Conservation (phyloP, 2,113 vertebrate species). For the Aegypius monachus region DNA sequence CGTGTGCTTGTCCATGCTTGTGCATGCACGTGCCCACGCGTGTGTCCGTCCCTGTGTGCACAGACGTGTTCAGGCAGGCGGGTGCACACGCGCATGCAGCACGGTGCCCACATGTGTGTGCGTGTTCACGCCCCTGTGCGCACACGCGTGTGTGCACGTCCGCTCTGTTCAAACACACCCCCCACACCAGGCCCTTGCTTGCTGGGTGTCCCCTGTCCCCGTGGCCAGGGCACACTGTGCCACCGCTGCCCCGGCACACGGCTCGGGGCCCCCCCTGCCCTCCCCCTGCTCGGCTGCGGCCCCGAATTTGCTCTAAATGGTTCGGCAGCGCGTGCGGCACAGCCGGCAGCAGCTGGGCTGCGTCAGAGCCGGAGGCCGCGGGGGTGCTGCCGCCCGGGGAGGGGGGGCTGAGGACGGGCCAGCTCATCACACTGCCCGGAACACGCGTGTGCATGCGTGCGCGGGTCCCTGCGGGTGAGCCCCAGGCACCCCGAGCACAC, state of each 20-base stretch:
- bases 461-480: background rate
- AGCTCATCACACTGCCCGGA: background rate
- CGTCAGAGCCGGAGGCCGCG: background rate
- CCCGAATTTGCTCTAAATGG: background rate
- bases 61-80: fast-evolving
- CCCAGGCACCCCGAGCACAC: background rate
- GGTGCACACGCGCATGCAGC: background rate
- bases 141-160: background rate
- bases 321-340: background rate
- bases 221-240: background rate
- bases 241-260: background rate
- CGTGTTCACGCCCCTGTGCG: fast-evolving
- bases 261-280: background rate
- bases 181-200: background rate
- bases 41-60: too few relatives aligned
- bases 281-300: background rate
- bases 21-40: fast-evolving
- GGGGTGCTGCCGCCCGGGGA: background rate
- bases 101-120: fast-evolving
- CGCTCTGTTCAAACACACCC: fast-evolving
- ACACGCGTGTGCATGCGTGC: background rate
- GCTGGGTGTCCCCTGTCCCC: background rate
- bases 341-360: background rate
- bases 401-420: background rate
- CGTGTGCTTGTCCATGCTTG: background rate